These are phyloP conservation scores for Cantharis nigra DNA, from an alignment of 2,888 invertebrate species.

Conservation along the genomic window DNA sequence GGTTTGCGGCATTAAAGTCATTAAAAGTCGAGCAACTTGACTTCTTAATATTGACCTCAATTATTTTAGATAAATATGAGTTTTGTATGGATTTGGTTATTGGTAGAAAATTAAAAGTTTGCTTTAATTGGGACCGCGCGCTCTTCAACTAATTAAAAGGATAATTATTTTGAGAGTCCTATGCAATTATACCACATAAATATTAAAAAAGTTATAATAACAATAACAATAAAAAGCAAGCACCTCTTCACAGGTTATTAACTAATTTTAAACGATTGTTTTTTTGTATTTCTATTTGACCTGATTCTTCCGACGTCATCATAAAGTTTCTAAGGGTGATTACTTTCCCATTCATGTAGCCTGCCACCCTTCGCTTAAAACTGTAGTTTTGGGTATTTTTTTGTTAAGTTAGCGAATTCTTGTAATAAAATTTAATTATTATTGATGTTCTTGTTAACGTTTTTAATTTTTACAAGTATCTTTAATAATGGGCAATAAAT, in stretches of 20 bases:
- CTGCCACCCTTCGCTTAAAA: slow-evolving; percentile 14
- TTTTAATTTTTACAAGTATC: neutral
- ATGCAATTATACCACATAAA: slow-evolving; percentile 36
- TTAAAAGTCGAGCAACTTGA: neutral
- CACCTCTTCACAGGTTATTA: slow-evolving; percentile 28
- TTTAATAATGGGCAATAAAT: slow-evolving; percentile 6
- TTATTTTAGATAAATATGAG: neutral
- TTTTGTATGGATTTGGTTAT: neutral
- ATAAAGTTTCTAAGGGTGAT: slow-evolving; percentile 26
- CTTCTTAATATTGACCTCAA: neutral
- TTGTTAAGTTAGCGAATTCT: neutral
- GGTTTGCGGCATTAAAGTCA: neutral
- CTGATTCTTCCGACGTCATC: slow-evolving; percentile 29
- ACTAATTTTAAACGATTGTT: slow-evolving; percentile 23
- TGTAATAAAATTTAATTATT: neutral
- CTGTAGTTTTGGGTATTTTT: slow-evolving; percentile 10
- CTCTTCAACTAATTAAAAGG: neutral
- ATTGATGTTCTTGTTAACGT: neutral
- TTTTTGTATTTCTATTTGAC: slow-evolving; percentile 24
- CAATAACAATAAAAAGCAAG: slow-evolving; percentile 37
- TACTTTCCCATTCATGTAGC: slow-evolving; percentile 13
- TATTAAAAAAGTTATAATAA: slow-evolving; percentile 29
- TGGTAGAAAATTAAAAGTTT: neutral
- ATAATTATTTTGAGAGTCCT: slow-evolving; percentile 2
- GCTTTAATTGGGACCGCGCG: neutral